Conservation (phyloP, 2,113 vertebrate genomes). For the Actenoides lindsayi region DNA sequence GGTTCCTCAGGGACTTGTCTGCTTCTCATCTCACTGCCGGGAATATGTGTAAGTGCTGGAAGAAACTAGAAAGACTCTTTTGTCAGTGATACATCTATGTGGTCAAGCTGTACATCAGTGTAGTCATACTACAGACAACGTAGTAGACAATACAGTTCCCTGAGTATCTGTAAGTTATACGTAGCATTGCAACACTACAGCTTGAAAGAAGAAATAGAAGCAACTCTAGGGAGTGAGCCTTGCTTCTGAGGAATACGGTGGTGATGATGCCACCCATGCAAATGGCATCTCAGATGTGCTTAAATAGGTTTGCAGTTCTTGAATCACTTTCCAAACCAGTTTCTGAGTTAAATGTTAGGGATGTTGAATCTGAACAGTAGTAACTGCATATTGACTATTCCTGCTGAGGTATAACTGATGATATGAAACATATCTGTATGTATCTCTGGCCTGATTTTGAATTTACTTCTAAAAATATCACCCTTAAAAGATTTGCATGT, state of each 20-base stretch:
- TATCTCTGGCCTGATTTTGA: background rate
- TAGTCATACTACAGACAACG: background rate
- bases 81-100: background rate
- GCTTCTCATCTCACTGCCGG: background rate
- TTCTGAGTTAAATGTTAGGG: background rate
- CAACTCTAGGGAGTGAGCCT: background rate
- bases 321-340: background rate
- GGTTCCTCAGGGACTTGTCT: background rate
- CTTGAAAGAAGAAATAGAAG: background rate
- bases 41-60: background rate
- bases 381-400: background rate
- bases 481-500: background rate
- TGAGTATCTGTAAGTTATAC: background rate
- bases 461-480: background rate
- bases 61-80: background rate
- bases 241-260: background rate
- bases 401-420: background rate
- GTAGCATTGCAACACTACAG: background rate
- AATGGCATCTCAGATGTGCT: background rate
- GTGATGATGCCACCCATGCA: background rate
- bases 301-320: background rate
- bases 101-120: background rate
- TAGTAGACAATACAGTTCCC: background rate
- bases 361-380: background rate
- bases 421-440: background rate